Conservation (phyloP, 2,888 invertebrate genomes). For the Hecatera dysodea region DNA sequence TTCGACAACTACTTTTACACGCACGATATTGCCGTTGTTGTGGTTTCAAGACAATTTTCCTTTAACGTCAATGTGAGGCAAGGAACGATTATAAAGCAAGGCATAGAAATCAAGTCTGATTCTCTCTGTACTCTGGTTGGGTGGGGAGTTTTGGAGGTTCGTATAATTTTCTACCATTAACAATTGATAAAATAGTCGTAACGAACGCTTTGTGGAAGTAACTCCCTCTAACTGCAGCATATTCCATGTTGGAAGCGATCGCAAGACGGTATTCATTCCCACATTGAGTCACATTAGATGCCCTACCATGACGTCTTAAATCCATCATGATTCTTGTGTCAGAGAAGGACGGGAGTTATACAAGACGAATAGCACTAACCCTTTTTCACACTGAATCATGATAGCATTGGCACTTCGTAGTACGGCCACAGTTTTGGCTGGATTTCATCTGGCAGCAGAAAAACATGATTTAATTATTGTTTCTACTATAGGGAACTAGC, state of each 20-base stretch:
- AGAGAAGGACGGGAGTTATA: too few species aligned
- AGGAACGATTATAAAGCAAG: conserved; percentile 81
- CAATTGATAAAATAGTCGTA: neutral
- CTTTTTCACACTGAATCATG: too few species aligned
- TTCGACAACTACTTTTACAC: conserved; percentile 83
- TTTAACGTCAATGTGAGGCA: conserved; percentile 80
- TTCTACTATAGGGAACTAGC: conserved; percentile 28
- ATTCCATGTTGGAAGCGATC: too few species aligned
- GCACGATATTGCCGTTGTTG: conserved; percentile 83
- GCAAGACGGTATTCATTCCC: too few species aligned
- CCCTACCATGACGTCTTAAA: too few species aligned
- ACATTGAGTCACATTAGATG: too few species aligned
- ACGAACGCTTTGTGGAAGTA: neutral
- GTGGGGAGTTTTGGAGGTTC: conserved; percentile 85
- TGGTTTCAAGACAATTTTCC: conserved; percentile 74
- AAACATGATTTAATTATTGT: neutral
- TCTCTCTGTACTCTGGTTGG: conserved; percentile 81
- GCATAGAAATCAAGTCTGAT: conserved; percentile 77
- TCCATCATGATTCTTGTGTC: too few species aligned
- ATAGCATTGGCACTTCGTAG: too few species aligned
- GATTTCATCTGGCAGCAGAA: neutral
- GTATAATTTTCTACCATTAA: conserved; percentile 1
- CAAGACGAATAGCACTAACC: too few species aligned
- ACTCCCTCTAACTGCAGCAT: too few species aligned
- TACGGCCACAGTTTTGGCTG: neutral